These are phyloP conservation scores for Aselliscus stoliczkanus DNA, from an alignment of 2,797 vertebrate species.

Conservation along the genomic window DNA sequence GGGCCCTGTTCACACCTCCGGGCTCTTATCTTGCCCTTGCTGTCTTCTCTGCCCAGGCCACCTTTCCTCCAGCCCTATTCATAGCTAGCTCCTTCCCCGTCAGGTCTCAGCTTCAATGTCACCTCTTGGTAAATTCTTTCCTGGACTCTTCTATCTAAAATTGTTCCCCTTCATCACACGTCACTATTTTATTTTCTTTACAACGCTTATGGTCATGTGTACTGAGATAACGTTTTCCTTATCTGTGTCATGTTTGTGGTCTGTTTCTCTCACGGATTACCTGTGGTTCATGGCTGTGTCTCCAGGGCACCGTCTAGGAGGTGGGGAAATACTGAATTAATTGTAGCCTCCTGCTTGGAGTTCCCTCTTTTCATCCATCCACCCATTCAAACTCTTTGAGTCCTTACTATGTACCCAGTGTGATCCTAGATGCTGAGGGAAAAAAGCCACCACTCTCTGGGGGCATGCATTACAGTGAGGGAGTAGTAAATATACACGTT, in stretches of 20 bases:
- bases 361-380: background rate
- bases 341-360: background rate
- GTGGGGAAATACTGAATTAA: background rate
- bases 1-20: no score
- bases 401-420: fast-evolving
- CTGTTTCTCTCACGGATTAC: background rate
- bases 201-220: fast-evolving
- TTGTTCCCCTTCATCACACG: background rate
- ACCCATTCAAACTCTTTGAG: background rate
- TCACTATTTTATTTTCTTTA: fast-evolving
- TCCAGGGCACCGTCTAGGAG: background rate
- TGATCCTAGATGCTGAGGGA: no score
- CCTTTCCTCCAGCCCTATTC: no score
- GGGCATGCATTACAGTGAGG: background rate
- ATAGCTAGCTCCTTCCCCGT: background rate
- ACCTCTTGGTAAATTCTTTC: background rate
- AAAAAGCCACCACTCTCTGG: background rate
- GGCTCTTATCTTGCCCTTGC: fast-evolving
- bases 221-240: background rate
- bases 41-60: background rate
- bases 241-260: background rate
- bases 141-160: background rate
- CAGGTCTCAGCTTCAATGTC: background rate
- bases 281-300: background rate
- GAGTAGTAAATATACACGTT: fast-evolving